A percentile compares a stretch with the other conserved stretches of the same genome.
These are phyloP conservation scores for Ditula angustiorana DNA, from an alignment of 2,888 invertebrate species.

Conservation along the genomic window DNA sequence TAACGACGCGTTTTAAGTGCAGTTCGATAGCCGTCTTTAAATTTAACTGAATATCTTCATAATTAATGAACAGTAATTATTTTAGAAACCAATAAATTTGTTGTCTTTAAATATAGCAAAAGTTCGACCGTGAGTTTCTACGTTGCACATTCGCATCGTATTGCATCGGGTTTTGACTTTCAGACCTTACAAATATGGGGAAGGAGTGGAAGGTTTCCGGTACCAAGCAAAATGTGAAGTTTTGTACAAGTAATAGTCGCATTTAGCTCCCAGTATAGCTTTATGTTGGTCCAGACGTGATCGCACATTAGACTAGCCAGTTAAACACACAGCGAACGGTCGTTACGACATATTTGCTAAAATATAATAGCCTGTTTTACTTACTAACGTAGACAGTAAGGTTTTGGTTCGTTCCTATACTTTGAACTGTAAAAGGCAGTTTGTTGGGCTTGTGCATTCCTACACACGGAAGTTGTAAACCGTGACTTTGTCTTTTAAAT, in stretches of 20 bases:
- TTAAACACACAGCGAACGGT: constrained; percentile 62
- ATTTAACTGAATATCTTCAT: too few relatives aligned
- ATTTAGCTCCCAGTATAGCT: not conserved
- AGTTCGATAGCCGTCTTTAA: too few relatives aligned
- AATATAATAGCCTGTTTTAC: constrained; percentile 22
- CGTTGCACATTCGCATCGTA: too few relatives aligned
- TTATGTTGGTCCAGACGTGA: constrained; percentile 53
- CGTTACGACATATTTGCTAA: constrained; percentile 26
- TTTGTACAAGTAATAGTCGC: not conserved
- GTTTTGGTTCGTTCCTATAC: not conserved
- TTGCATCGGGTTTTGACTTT: too few relatives aligned
- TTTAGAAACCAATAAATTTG: too few relatives aligned
- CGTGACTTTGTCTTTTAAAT: too few relatives aligned
- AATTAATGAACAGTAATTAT: too few relatives aligned
- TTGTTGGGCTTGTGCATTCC: not conserved
- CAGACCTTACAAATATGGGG: too few relatives aligned
- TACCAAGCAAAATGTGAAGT: not conserved
- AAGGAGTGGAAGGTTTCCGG: too few relatives aligned
- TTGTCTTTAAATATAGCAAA: too few relatives aligned
- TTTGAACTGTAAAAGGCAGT: not conserved
- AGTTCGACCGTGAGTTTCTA: too few relatives aligned
- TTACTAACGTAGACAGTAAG: not conserved
- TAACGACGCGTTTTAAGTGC: too few relatives aligned
- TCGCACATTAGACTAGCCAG: constrained; percentile 69
- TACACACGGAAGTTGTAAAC: not conserved